Evolutionary conservation across 2,888 invertebrate genomes (phyloP), one percentile per base, ranked within the genome.

Genomic region (Mythimna loreyi): DNA sequence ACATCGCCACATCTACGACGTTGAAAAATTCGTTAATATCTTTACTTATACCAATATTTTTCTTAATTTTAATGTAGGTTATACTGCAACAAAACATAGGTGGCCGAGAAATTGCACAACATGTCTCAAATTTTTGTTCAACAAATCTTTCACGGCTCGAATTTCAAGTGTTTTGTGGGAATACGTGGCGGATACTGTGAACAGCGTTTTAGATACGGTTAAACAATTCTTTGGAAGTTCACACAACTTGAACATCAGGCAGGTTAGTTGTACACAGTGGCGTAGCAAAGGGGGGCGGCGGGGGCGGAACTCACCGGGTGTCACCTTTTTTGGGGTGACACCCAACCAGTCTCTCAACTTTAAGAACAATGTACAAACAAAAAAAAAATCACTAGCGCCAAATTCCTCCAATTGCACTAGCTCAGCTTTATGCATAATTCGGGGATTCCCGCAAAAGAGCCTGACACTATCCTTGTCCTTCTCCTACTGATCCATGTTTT

Each of bases 201-300:
- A 66, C 71, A 70, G 28, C 84, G 61, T 57, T 86, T 88, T 88
- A 88, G 89, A 65, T 66, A 88, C 85, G 88, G 83, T 85, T 78
- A 47, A 80, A 76, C 78, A 83, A 78, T 85, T 85, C 85, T 83
- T 83, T 75, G 66, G 72, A 72, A 79, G 78, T 84, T 84, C 75
- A 73, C 78, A 68, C 78, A 86, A 86, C 79, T 83, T 77, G 72
- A 77, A 80, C 85, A 80, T 72, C 77, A 81, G 66, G 79, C 66
- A 63, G 67, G 72, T 78, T 75, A 65, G 66, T 68, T 66, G 64
- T n/a, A n/a, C n/a, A n/a, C n/a, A n/a, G n/a, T n/a, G n/a, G n/a
- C n/a, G n/a, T n/a, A n/a, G n/a, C n/a, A n/a, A n/a, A n/a, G n/a
- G n/a, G n/a, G n/a, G n/a, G n/a, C n/a, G n/a, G n/a, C n/a, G n/a